These are phyloP conservation scores for Heliothis peltigera DNA, from an alignment of 2,888 invertebrate species.

Conservation along the genomic window DNA sequence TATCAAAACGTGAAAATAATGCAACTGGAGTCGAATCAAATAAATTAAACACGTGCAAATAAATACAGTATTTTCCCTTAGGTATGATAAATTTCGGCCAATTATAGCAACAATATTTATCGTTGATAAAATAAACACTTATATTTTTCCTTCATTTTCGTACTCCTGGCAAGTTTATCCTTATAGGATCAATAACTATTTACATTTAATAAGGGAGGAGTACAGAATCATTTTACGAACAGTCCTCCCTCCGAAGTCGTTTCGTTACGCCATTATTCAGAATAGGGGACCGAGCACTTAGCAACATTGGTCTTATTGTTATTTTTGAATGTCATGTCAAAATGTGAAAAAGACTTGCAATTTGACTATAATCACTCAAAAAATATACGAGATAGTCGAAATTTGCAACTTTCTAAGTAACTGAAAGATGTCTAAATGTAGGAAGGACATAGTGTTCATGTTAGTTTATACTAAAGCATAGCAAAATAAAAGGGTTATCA, in stretches of 20 bases:
- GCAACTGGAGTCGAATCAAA: not conserved
- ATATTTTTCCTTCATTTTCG: constrained; percentile 40
- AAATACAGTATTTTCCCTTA: not conserved
- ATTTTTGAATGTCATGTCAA: constrained; percentile 74
- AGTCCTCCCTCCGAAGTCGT: constrained; percentile 68
- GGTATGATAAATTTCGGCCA: constrained; percentile 5
- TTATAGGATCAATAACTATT: constrained; percentile 64
- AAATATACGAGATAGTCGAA: constrained; percentile 26
- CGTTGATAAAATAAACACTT: constrained; percentile 10
- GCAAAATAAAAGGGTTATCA: not conserved
- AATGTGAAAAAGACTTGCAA: constrained; percentile 55
- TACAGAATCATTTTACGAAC: constrained; percentile 68
- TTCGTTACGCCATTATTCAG: constrained; percentile 74
- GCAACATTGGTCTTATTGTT: constrained; percentile 75
- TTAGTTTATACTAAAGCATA: too few species aligned
- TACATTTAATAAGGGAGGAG: constrained; percentile 62
- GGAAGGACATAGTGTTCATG: too few species aligned
- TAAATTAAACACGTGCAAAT: not conserved
- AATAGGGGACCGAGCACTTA: constrained; percentile 70
- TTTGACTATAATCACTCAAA: not conserved
- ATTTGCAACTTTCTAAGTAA: constrained; percentile 35
- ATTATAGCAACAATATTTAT: constrained; percentile 2
- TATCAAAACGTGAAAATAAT: not conserved
- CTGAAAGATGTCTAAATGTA: not conserved
- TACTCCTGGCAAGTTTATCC: constrained; percentile 48